Evolutionary conservation across 2,797 vertebrate species (phyloP).

Genomic region (Threskiornis aethiopicus): DNA sequence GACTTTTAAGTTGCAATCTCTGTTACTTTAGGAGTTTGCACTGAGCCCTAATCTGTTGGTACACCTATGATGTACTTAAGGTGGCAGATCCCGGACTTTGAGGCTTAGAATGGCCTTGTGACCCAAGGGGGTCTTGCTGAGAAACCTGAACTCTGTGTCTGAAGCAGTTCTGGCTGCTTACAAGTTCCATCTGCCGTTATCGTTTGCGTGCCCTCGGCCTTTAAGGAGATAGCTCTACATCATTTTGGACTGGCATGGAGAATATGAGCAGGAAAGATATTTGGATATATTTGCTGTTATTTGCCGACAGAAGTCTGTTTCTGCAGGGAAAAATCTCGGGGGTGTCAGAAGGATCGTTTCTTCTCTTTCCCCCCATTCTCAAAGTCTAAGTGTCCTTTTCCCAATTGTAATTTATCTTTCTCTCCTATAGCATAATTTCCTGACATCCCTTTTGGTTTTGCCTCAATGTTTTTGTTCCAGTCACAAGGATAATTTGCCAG

Average conservation of each 20-base stretch:
- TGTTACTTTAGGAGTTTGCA: neutral
- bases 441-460: neutral
- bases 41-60: neutral
- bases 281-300: neutral
- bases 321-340: neutral
- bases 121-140: neutral
- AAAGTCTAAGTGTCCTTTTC: neutral
- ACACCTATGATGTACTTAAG: neutral
- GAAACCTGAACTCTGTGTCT: neutral
- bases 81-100: neutral
- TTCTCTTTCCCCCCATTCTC: neutral
- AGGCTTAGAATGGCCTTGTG: neutral
- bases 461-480: neutral
- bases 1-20: neutral
- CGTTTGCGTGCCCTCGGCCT: rapidly evolving
- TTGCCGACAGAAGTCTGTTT: neutral
- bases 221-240: neutral
- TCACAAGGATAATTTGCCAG: neutral
- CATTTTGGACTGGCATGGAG: neutral
- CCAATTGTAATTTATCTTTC: neutral
- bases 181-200: neutral
- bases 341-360: neutral
- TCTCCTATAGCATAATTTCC: neutral
- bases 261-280: neutral
- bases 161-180: neutral